These are phyloP conservation scores for Mus musculus DNA, from an alignment of 2,113 vertebrate species.

Conservation along the genomic window GRCm39 chr7:93602001-93602500, in stretches of 20 bases:
- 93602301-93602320: not conserved
- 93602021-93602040: not conserved
- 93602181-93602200: not conserved
- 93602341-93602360: not conserved
- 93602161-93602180: not conserved
- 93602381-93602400: not conserved
- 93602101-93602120: not conserved
- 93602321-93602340: no score
- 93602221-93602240: not conserved
- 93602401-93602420: not conserved
- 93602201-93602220: not conserved
- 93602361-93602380: not conserved
- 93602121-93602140: not conserved
- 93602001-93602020: not conserved
- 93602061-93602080: not conserved
- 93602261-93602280: rapidly evolving
- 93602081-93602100: not conserved
- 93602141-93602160: not conserved
- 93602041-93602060: not conserved
- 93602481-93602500: not conserved
- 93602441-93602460: not conserved
- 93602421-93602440: not conserved
- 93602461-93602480: not conserved
- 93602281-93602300: not conserved
- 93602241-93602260: not conserved